Base-by-base conservation (phyloP, 2,888 invertebrate genomes). In the Bombylius major region DNA sequence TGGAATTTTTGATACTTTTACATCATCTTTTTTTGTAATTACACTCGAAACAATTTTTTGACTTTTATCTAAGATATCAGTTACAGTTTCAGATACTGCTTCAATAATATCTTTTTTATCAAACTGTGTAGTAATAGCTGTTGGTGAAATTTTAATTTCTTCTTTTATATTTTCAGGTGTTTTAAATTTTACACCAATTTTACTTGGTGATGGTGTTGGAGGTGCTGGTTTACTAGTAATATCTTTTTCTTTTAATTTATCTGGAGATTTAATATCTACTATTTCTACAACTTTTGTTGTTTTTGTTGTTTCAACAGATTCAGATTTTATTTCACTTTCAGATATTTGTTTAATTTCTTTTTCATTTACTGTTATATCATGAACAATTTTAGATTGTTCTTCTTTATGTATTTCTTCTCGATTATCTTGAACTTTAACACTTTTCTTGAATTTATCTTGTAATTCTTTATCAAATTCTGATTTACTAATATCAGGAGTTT, bases 391-490 rank as follows among this genome's bases (percentile, higher is more conserved):
- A 3, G 63, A 60, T 13, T n/a, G 5, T 33, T 63, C 64, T 14
- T 62, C 62, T 49, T 65, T 61, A 39, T 59, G 58, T 32, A 57
- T 54, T 44, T 57, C 48, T n/a, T 57, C 56, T 11, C 56, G 51
- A 47, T 61, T 59, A 65, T 61, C 69, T 65, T 50, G 65, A 14
- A 56, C 55, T 55, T 63, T 71, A 1, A 69, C 65, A 1, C 73
- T 69, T n/a, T 68, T 66, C 61, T 69, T 72, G 44, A 75, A 66
- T 58, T 74, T 75, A 58, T 72, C 70, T 23, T 71, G 70, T 49
- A 73, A 54, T 57, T 75, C 75, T 56, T 69, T 71, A 50, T 75
- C 73, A 58, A 75, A 75, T 14, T 73, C 75, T 32, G 65, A 66
- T 57, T 72, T 74, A 54, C 67, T 72, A 1, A 75, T 62, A 60